A percentile compares a stretch with the other conserved stretches of the same genome.
Evolutionary conservation across 2,888 invertebrate species (phyloP).

Genomic region (Nomada lathburiana): DNA sequence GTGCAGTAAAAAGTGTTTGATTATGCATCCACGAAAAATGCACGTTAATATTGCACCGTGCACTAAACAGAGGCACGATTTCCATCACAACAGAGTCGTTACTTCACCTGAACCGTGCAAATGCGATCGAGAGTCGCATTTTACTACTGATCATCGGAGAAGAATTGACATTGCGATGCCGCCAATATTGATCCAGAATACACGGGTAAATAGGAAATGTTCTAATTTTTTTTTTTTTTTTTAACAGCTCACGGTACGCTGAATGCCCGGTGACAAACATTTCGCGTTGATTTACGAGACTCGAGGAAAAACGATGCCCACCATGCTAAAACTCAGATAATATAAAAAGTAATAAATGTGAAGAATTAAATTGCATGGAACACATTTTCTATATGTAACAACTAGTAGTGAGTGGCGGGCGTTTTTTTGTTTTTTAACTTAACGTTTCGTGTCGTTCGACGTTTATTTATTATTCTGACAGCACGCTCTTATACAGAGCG

Average conservation of each 20-base stretch:
- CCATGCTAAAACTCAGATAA: slow-evolving; percentile 28
- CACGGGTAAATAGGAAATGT: slow-evolving; percentile 3
- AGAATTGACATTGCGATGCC: background rate
- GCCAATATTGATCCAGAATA: background rate
- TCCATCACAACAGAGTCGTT: slow-evolving; percentile 7
- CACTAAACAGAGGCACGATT: background rate
- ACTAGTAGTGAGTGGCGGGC: background rate
- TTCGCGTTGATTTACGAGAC: slow-evolving; percentile 28
- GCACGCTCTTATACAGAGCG: background rate
- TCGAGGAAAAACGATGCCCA: slow-evolving; percentile 7
- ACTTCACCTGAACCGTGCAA: slow-evolving; percentile 12
- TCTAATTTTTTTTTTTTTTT: slow-evolving; percentile 1
- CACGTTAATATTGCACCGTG: background rate
- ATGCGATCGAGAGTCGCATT: background rate
- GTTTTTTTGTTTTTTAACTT: background rate
- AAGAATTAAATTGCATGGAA: slow-evolving; percentile 29
- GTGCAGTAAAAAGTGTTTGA: slow-evolving; percentile 14
- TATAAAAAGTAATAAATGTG: slow-evolving; percentile 39
- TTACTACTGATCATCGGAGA: slow-evolving; percentile 3
- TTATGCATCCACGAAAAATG: slow-evolving; percentile 10
- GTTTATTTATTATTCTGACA: slow-evolving; percentile 12
- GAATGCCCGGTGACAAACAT: background rate
- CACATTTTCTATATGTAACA: background rate
- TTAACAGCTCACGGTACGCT: background rate
- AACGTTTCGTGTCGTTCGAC: slow-evolving; percentile 3